A percentile compares a stretch with the other conserved stretches of the same genome.
These are phyloP conservation scores for Periophthalmus magnuspinnatus DNA, from an alignment of 2,797 vertebrate genomes.

Conservation along the genomic window DNA sequence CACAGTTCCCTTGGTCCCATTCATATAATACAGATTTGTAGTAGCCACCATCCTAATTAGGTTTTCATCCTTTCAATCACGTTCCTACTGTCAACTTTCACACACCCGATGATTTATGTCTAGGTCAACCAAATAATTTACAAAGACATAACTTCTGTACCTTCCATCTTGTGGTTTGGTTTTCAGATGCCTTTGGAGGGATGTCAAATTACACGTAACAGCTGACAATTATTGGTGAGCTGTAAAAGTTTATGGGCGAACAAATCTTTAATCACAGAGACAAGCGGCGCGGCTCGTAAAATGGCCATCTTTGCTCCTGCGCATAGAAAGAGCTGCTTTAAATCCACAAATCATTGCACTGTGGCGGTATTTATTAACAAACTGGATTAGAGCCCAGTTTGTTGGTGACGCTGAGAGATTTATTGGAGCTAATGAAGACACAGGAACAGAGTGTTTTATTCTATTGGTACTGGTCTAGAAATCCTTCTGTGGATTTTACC, in stretches of 20 bases:
- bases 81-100: not conserved
- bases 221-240: conserved; percentile 55
- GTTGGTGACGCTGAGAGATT: conserved; percentile 11
- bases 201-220: conserved; percentile 54
- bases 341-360: conserved; percentile 35
- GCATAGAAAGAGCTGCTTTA: conserved; percentile 45
- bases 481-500: conserved; percentile 48
- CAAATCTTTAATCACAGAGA: conserved; percentile 62
- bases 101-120: not conserved
- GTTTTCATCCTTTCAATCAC: not conserved
- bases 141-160: conserved; percentile 22
- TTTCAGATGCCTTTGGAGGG: conserved; percentile 43
- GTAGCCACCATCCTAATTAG: not conserved
- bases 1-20: not conserved
- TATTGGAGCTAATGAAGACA: conserved; percentile 45
- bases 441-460: conserved; percentile 20
- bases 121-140: conserved; percentile 23
- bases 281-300: conserved; percentile 58
- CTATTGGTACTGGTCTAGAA: conserved; percentile 31
- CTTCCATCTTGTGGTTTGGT: conserved; percentile 19
- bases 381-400: conserved; percentile 24
- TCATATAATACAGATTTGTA: not conserved
- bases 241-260: conserved; percentile 66
- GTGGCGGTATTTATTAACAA: conserved; percentile 33
- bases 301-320: conserved; percentile 26